phyloP scores from a whole-genome alignment of 2,888 invertebrate genomes.

The Acanthacorydalis orientalis region DNA sequence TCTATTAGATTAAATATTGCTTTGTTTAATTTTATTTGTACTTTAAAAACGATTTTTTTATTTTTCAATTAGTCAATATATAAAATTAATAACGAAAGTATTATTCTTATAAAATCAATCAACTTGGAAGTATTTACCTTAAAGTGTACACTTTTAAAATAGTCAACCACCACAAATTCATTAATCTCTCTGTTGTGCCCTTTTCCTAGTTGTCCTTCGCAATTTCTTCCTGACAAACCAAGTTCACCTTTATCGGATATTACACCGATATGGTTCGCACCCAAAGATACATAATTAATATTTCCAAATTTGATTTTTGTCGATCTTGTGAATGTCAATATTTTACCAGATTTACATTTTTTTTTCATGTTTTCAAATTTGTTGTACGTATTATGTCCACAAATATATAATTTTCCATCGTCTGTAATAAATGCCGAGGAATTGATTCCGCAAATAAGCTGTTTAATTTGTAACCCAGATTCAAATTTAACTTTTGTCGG shows the following conservation, averaged over 20 bases:
- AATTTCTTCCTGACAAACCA: constrained; percentile 46
- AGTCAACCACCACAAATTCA: no score
- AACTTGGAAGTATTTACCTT: no score
- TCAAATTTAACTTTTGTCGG: no score
- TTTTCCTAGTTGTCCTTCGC: constrained; percentile 42
- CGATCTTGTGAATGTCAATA: constrained; percentile 18
- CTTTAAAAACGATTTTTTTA: no score
- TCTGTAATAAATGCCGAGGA: constrained; percentile 41
- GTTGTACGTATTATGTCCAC: constrained; percentile 44
- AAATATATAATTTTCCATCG: constrained; percentile 40
- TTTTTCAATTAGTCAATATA: no score
- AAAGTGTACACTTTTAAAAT: no score
- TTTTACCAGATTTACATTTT: constrained; percentile 17
- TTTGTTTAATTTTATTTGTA: no score
- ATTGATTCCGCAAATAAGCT: constrained; percentile 42
- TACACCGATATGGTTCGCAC: constrained; percentile 40
- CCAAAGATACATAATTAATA: constrained; percentile 39
- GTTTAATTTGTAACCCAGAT: constrained; percentile 22
- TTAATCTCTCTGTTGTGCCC: constrained; percentile 6
- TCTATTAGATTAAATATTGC: no score
- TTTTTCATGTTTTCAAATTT: constrained; percentile 41
- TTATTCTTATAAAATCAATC: no score
- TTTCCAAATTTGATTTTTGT: constrained; percentile 30
- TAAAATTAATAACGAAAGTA: no score
- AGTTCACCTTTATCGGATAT: constrained; percentile 45